These are phyloP conservation scores for Echinarachnius parma DNA, from an alignment of 53 echinoderm and acorn worm species.

Conservation along the genomic window DNA sequence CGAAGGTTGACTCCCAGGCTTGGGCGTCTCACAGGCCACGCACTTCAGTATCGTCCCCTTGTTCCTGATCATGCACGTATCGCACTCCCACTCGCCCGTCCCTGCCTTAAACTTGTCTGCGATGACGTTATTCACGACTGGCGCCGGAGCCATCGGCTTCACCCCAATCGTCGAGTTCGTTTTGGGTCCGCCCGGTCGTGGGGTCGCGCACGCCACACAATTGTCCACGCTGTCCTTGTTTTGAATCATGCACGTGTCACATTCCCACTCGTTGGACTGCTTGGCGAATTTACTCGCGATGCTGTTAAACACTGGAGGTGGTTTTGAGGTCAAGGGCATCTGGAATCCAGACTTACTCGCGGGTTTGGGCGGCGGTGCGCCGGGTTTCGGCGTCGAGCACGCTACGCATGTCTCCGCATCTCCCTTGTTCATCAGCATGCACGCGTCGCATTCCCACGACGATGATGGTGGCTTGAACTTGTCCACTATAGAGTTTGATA, in stretches of 20 bases:
- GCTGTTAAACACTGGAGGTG: slow-evolving; percentile 17
- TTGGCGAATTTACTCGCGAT: slow-evolving; percentile 60
- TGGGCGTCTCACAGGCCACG: slow-evolving; percentile 77
- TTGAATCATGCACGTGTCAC: slow-evolving; percentile 60
- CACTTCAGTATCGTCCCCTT: slow-evolving; percentile 66
- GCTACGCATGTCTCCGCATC: slow-evolving; percentile 45
- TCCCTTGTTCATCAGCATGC: slow-evolving; percentile 56
- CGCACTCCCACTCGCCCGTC: slow-evolving; percentile 72
- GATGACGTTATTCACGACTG: slow-evolving; percentile 15
- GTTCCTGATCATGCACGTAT: slow-evolving; percentile 74
- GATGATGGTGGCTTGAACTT: slow-evolving; percentile 63
- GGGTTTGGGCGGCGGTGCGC: background rate
- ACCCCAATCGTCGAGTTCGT: slow-evolving; percentile 4
- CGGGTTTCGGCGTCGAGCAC: slow-evolving; percentile 49
- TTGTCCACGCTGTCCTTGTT: slow-evolving; percentile 56
- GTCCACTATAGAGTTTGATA: slow-evolving; percentile 24
- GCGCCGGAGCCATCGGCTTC: background rate
- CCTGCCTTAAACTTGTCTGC: slow-evolving; percentile 57
- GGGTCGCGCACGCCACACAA: slow-evolving; percentile 57
- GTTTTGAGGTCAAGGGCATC: slow-evolving; percentile 29
- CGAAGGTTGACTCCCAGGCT: slow-evolving; percentile 72
- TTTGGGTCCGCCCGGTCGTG: slow-evolving; percentile 50
- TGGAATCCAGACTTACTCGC: background rate
- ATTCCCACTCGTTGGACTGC: slow-evolving; percentile 60
- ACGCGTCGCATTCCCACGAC: slow-evolving; percentile 70